phyloP scores from a whole-genome alignment of 2,888 invertebrate genomes.

The Dasysyrphus tricinctus region DNA sequence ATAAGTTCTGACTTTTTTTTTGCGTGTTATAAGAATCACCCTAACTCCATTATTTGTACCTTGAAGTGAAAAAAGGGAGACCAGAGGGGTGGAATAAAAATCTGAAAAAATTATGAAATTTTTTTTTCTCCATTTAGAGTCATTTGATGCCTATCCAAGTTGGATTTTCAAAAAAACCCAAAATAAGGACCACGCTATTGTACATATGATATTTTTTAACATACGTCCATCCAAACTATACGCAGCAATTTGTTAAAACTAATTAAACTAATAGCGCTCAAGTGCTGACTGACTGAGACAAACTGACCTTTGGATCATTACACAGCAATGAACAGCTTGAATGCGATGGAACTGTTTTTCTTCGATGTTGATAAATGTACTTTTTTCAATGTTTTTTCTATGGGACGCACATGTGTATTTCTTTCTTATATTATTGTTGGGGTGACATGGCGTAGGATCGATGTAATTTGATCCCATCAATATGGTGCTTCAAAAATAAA shows the following conservation, averaged over 20 bases:
- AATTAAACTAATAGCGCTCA: slow-evolving; percentile 48
- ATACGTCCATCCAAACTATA: not conserved
- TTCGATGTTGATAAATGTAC: slow-evolving; percentile 31
- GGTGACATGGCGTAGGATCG: slow-evolving; percentile 8
- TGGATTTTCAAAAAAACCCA: too few species aligned
- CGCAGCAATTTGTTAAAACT: slow-evolving; percentile 36
- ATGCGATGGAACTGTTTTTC: not conserved
- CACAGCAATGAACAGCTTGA: slow-evolving; percentile 12
- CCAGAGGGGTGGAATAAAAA: too few species aligned
- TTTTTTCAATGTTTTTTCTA: slow-evolving; percentile 11
- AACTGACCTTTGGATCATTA: slow-evolving; percentile 52
- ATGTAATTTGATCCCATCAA: slow-evolving; percentile 24
- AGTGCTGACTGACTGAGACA: slow-evolving; percentile 28
- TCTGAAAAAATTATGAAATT: too few species aligned
- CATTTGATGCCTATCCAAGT: too few species aligned
- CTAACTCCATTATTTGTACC: too few species aligned
- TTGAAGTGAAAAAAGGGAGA: too few species aligned
- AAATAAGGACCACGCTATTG: too few species aligned
- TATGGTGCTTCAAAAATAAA: not conserved
- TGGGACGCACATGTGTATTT: slow-evolving; percentile 3
- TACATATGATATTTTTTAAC: not conserved
- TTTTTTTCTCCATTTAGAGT: too few species aligned
- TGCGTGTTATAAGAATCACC: too few species aligned
- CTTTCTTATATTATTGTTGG: slow-evolving; percentile 2
- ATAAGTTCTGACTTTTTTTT: too few species aligned